phyloP scores from a whole-genome alignment of 2,797 vertebrate genomes.

The Clamator glandarius region DNA sequence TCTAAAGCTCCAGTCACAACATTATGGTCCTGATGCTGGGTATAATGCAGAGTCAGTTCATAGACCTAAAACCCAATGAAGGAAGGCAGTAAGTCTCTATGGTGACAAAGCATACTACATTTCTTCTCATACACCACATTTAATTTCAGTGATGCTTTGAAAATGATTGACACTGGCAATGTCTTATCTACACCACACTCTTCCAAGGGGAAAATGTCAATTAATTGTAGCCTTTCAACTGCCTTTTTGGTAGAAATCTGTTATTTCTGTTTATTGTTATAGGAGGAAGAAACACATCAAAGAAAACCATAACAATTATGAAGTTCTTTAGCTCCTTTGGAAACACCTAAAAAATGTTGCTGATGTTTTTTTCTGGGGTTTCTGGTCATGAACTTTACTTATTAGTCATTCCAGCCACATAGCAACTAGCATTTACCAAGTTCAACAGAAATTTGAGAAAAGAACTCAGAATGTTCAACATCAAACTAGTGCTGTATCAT shows the following conservation, averaged over 20 bases:
- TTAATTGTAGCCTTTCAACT: background rate
- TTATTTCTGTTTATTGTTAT: background rate
- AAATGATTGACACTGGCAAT: background rate
- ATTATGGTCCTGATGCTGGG: conserved; percentile 96
- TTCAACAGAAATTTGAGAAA: background rate
- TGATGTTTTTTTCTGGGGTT: background rate
- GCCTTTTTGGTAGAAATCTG: background rate
- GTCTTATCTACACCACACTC: background rate
- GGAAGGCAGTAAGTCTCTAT: background rate
- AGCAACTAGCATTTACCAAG: background rate
- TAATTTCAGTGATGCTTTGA: background rate
- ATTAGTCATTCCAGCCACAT: background rate
- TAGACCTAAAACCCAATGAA: conserved; percentile 84
- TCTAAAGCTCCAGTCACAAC: conserved; percentile 95
- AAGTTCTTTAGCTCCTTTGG: background rate
- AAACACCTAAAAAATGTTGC: background rate
- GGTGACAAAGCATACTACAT: background rate
- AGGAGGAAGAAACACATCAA: background rate
- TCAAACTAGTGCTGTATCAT: background rate
- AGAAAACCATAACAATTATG: background rate
- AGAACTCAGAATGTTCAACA: background rate
- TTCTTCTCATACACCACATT: background rate
- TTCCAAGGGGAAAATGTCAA: background rate
- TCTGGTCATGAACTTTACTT: background rate
- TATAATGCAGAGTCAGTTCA: conserved; percentile 92